Base-by-base conservation (phyloP, 2,113 vertebrate species). In the Numenius arquata region DNA sequence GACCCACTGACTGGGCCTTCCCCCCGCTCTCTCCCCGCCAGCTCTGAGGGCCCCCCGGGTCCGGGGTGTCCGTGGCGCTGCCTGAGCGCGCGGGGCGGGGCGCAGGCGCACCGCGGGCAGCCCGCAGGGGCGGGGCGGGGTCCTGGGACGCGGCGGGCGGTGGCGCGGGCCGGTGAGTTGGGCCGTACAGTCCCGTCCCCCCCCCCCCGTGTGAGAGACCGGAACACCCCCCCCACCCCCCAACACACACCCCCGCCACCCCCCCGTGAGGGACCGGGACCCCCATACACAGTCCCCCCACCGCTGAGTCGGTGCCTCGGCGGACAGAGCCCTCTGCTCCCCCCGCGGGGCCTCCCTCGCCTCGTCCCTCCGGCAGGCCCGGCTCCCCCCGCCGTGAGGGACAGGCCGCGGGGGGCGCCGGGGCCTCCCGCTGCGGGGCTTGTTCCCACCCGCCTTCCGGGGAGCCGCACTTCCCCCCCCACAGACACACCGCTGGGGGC, bases 1-100 rank as follows among this genome's bases (percentile, higher is more conserved):
- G 1, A 2, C 4, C 22, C 7, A 0, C 27, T 18, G 43, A 4
- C 4, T 17, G 11, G 17, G 6, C 5, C 19, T 4, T 20, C 30
- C 32, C 18, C 17, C 27, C 2, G 3, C 12, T 7, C 14, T 22
- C 18, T 12, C 12, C 56, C 34, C 32, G 5, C 56, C 29, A 4
- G 2, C 12, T 5, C 15, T 19, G 16, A 21, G 36, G 73, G 6
- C 48, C 36, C 14, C 32, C 2, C n/a, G n/a, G 4, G 7, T 3
- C 6, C 1, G 36, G 81, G 66, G 26, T 83, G 88, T 7, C 88
- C 32, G 2, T 6, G 0, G 22, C 21, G 4, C 8, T 58, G 95
- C 93, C 90, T 86, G 95, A 74, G 17, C 15, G 50, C 10, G 12
- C 8, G 17, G 19, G 6, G 2, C 5, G 11, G 38, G 30, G 29